A percentile compares a stretch with the other conserved stretches of the same genome.
Evolutionary conservation across 2,113 vertebrate species (phyloP).

Genomic region (Equus quagga): DNA sequence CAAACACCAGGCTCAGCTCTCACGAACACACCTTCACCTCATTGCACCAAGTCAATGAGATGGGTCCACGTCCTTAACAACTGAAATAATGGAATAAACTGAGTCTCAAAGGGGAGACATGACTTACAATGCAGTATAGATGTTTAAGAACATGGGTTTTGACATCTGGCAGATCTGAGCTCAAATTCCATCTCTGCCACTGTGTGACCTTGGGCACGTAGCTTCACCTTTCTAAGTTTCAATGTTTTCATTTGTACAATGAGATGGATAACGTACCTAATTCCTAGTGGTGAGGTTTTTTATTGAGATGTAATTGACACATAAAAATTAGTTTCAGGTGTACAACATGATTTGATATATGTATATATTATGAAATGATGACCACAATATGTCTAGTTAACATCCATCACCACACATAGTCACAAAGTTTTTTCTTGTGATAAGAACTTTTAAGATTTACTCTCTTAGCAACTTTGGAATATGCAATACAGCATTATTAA

Average conservation of each 20-base stretch:
- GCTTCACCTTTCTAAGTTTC: background rate
- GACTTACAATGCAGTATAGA: background rate
- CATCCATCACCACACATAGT: background rate
- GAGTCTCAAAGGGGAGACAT: background rate
- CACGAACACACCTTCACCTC: background rate
- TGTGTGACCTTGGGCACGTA: background rate
- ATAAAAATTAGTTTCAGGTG: background rate
- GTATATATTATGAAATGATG: background rate
- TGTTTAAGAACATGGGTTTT: background rate
- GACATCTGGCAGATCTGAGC: background rate
- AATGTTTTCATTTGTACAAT: background rate
- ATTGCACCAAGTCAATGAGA: background rate
- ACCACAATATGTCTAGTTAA: background rate
- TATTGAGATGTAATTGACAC: background rate
- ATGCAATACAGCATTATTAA: background rate
- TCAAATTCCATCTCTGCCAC: slow-evolving; percentile 17
- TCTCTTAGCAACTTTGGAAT: background rate
- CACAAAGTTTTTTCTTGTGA: background rate
- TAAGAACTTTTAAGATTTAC: background rate
- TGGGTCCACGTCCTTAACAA: background rate
- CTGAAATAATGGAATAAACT: background rate
- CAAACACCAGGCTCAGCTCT: background rate
- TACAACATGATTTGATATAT: background rate
- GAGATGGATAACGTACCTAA: background rate
- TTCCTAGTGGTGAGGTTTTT: background rate